Conservation (phyloP, 2,888 invertebrate genomes). For the Chydorus sphaericus region DNA sequence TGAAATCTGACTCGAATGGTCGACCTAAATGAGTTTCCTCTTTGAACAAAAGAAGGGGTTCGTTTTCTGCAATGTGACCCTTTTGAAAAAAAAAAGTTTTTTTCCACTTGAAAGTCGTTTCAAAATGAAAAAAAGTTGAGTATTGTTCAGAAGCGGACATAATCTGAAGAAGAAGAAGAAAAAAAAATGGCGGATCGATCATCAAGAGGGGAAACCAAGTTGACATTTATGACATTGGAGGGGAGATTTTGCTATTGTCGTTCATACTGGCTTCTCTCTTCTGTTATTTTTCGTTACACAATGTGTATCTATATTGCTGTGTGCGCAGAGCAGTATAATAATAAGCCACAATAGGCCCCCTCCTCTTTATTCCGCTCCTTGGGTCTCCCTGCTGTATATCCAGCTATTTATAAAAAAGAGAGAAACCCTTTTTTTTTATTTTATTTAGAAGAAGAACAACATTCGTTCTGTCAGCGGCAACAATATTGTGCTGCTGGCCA, state of each 20-base stretch:
- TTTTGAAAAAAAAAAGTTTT: too few species aligned
- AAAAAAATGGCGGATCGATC: not conserved
- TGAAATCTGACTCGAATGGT: too few species aligned
- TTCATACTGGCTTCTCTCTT: not conserved
- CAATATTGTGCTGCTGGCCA: not conserved
- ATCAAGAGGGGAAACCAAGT: not conserved
- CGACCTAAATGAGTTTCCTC: too few species aligned
- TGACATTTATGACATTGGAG: slow-evolving; percentile 1
- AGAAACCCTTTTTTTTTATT: too few species aligned
- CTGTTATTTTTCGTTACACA: not conserved
- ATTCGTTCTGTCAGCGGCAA: slow-evolving; percentile 1
- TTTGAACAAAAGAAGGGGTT: too few species aligned
- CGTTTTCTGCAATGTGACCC: too few species aligned
- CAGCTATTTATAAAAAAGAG: too few species aligned
- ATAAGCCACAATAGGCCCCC: not conserved
- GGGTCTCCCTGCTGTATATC: too few species aligned
- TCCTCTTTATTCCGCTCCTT: not conserved
- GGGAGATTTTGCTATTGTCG: not conserved
- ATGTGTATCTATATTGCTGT: not conserved
- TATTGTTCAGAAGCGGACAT: not conserved
- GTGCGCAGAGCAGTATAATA: not conserved
- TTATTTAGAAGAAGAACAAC: not conserved
- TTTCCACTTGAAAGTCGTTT: too few species aligned
- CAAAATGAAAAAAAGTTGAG: too few species aligned
- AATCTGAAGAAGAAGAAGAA: not conserved